phyloP scores from a whole-genome alignment of 2,797 vertebrate genomes.

The Tamandua tetradactyla region DNA sequence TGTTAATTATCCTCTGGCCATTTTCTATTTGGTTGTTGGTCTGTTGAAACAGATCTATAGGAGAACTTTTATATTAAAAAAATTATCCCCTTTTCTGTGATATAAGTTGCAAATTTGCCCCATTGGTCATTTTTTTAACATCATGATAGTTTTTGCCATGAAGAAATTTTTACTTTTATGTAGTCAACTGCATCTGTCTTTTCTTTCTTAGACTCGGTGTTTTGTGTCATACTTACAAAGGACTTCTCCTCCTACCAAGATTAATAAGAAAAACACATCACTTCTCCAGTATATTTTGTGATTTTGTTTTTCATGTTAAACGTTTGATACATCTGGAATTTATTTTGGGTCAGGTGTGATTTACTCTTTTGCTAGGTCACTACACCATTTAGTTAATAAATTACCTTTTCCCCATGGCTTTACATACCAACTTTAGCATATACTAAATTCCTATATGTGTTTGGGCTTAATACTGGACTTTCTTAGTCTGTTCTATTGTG shows the following conservation, averaged over 20 bases:
- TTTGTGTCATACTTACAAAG: slow-evolving; percentile 36
- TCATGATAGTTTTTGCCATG: not conserved
- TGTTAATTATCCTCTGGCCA: not conserved
- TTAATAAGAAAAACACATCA: not conserved
- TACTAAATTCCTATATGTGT: not conserved
- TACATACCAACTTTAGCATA: not conserved
- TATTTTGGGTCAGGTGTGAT: not conserved
- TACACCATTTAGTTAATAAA: slow-evolving; percentile 3
- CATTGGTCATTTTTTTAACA: not conserved
- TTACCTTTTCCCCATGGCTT: not conserved
- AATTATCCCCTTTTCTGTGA: not conserved
- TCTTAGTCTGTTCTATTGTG: not conserved
- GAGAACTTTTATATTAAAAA: slow-evolving; percentile 17
- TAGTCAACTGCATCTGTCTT: not conserved
- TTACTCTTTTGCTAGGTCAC: not conserved
- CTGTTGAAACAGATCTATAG: not conserved
- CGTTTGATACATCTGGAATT: not conserved
- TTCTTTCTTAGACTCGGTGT: slow-evolving; percentile 4
- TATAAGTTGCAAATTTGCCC: slow-evolving; percentile 17
- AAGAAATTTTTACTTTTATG: slow-evolving; percentile 20
- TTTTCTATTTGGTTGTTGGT: not conserved
- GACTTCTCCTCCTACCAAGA: not conserved
- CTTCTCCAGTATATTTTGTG: not conserved
- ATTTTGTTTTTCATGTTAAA: not conserved
- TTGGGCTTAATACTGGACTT: slow-evolving; percentile 11